These are phyloP conservation scores for Trididemnum clinides DNA, from an alignment of 23 tunicate species.

Conservation along the genomic window DNA sequence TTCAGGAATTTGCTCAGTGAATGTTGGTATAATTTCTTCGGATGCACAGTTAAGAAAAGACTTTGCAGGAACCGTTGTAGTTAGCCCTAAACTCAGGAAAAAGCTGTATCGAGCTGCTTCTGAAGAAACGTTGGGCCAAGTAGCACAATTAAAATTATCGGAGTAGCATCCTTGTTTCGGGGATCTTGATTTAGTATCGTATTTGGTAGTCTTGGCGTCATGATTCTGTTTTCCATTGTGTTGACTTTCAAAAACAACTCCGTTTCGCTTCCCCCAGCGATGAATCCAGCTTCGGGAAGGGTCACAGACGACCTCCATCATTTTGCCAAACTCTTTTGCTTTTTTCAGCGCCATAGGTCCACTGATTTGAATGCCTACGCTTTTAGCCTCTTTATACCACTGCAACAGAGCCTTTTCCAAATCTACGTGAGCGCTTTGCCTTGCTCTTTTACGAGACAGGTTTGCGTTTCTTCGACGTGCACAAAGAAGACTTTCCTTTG, in stretches of 20 bases:
- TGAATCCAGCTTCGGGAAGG: constrained; percentile 20
- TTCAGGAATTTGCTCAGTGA: no score
- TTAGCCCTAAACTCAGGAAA: no score
- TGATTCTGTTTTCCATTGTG: constrained; percentile 28
- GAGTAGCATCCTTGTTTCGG: no score
- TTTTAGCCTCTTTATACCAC: constrained; percentile 29
- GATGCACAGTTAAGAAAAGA: no score
- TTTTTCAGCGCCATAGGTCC: constrained; percentile 32
- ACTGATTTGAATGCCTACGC: constrained; percentile 18
- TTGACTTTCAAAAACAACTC: constrained; percentile 26
- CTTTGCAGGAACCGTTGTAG: no score
- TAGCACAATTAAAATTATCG: no score
- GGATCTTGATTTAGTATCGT: no score
- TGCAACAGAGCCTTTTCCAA: constrained; percentile 23
- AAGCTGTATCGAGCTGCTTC: no score
- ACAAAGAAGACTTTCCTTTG: constrained; percentile 29
- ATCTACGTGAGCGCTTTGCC: neutral
- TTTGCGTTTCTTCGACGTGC: constrained; percentile 16
- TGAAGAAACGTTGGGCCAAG: no score
- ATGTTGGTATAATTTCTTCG: no score
- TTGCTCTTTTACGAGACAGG: constrained; percentile 33
- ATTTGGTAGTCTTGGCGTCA: constrained; percentile 17
- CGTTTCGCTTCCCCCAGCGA: constrained; percentile 29
- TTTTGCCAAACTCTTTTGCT: constrained; percentile 28
- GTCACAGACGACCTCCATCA: constrained; percentile 27